Base-by-base conservation (phyloP, 35 echinoderm and acorn worm genomes). In the Acanthaster planci region DNA sequence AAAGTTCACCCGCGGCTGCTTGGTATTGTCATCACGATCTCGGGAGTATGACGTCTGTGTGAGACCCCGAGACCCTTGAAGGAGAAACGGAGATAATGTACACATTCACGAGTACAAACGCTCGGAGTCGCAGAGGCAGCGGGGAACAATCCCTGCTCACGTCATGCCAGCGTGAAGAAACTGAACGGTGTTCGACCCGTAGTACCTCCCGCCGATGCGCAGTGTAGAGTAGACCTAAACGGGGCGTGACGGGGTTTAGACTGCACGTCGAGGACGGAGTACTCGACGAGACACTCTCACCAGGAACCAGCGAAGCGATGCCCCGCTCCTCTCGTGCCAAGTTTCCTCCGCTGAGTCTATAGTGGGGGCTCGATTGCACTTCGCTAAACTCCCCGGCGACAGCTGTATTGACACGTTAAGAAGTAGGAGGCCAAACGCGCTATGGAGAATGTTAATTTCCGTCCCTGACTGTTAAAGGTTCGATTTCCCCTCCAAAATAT, bases 281-380 rank as follows among this genome's bases (percentile, higher is more conserved):
- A 14, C 64, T 72, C 64, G 26, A 72, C 64, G 26, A 26, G 64
- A 72, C 64, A 72, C 64, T 26, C 64, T 29, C 64, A 27, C 34
- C 23, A 34, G 64, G 64, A 35, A 26, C 15, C 2, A 16, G 64
- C 34, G 64, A 72, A 35, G 64, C 64, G 64, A 35, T 60, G 22
- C 64, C n/a, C 64, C 64, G 29, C 2, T 47, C 42, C 42, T 47
- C 42, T 12, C 42, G 4, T 12, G 64, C 34, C 23, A 6, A 35
- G 64, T 21, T 72, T 72, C 64, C 34, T n/a, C 42, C 12, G 42
- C 12, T 47, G 42, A 4, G 42, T 47, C 42, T 72, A 26, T 26
- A 72, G 26, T 3, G 64, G 64, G 64, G 64, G 64, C 64, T 72
- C 64, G 10, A 72, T 72, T 72, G 64, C 64, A 72, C 64, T 22